Conservation (phyloP, 2,888 invertebrate species). For the Nymphalis polychloros region DNA sequence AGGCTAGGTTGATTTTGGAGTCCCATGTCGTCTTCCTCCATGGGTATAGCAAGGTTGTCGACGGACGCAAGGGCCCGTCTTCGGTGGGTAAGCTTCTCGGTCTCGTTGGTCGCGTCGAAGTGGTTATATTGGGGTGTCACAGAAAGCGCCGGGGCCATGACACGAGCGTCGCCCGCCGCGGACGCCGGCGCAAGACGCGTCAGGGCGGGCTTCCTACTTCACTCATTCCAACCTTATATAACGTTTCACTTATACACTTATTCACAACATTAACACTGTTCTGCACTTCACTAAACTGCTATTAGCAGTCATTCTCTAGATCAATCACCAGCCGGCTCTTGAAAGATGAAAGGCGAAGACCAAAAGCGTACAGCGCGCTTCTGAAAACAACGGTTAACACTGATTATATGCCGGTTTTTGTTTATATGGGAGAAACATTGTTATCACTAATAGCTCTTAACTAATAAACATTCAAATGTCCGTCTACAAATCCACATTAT, state of each 20-base stretch:
- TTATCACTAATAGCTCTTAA: constrained; percentile 37
- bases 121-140: constrained; percentile 81
- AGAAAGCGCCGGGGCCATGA: constrained; percentile 97
- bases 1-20: constrained; percentile 80
- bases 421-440: constrained; percentile 49
- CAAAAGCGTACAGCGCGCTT: constrained; percentile 64
- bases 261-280: constrained; percentile 64
- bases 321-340: constrained; percentile 72
- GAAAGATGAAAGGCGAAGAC: constrained; percentile 48
- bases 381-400: constrained; percentile 71
- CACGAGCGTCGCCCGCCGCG: constrained; percentile 83
- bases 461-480: constrained; percentile 45
- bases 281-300: constrained; percentile 56
- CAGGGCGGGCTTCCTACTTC: constrained; percentile 65
- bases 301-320: constrained; percentile 52
- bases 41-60: constrained; percentile 79
- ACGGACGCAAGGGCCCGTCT: constrained; percentile 77
- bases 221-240: constrained; percentile 73
- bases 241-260: constrained; percentile 52
- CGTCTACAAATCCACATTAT: constrained; percentile 53
- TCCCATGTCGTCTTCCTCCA: constrained; percentile 83
- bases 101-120: constrained; percentile 54
- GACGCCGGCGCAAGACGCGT: constrained; percentile 69
- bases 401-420: constrained; percentile 67
- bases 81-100: constrained; percentile 54